A percentile compares a stretch with the other conserved stretches of the same genome.
These are phyloP conservation scores for Xyrauchen texanus DNA, from an alignment of 2,113 vertebrate genomes.

Conservation along the genomic window DNA sequence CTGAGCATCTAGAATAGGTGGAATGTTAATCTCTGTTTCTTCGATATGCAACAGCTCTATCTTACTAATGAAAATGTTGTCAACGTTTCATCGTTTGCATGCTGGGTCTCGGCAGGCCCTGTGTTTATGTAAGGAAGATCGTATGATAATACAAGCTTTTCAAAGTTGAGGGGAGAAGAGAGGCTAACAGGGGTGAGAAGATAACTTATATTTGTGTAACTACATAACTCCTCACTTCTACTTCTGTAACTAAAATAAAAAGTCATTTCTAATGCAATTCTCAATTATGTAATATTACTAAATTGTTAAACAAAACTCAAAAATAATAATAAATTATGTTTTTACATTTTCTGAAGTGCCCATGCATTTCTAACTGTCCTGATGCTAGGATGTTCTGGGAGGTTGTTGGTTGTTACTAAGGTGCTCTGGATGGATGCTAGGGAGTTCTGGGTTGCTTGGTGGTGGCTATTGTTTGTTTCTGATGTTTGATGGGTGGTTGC, in stretches of 20 bases:
- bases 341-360: too few relatives aligned
- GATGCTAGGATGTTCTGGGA: too few relatives aligned
- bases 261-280: neutral
- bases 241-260: conserved; percentile 5
- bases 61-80: conserved; percentile 44
- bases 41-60: conserved; percentile 25
- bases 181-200: conserved; percentile 19
- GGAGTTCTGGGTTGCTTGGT: too few relatives aligned
- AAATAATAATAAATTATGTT: too few relatives aligned
- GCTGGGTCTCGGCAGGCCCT: neutral
- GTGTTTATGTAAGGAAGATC: conserved; percentile 31
- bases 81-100: conserved; percentile 37
- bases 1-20: conserved; percentile 21
- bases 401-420: too few relatives aligned
- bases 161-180: conserved; percentile 31
- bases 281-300: too few relatives aligned
- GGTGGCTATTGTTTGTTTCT: too few relatives aligned
- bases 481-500: too few relatives aligned
- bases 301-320: too few relatives aligned
- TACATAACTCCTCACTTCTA: neutral
- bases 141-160: conserved; percentile 29
- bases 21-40: conserved; percentile 34
- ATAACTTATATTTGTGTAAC: conserved; percentile 19
- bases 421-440: too few relatives aligned
- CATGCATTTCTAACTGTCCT: too few relatives aligned